A percentile compares a stretch with the other conserved stretches of the same genome.
Conservation (phyloP, 2,888 invertebrate species). For the Hirtodrosophila alboralis region DNA sequence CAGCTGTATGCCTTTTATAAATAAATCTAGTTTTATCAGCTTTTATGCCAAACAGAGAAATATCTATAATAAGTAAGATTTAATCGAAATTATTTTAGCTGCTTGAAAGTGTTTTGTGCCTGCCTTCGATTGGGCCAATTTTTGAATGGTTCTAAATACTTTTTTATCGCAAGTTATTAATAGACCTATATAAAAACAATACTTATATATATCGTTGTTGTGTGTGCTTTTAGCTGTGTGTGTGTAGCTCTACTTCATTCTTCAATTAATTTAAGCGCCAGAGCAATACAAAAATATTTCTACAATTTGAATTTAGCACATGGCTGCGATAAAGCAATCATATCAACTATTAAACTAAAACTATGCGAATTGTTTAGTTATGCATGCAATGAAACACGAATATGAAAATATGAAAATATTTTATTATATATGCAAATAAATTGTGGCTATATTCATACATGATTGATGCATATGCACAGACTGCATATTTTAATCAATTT, state of each 20-base stretch:
- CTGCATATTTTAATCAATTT: constrained; percentile 6
- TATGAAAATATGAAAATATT: constrained; percentile 3
- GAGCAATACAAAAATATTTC: constrained; percentile 27
- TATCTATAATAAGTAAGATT: too few species aligned
- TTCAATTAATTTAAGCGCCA: constrained; percentile 52
- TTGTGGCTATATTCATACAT: constrained; percentile 41
- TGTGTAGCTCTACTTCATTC: constrained; percentile 26
- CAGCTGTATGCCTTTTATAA: neutral
- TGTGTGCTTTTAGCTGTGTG: constrained; percentile 20
- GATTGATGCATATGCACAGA: constrained; percentile 43
- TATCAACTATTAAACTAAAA: neutral
- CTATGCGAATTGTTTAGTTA: constrained; percentile 9
- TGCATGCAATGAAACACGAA: neutral
- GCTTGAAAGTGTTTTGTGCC: neutral
- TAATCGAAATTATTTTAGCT: too few species aligned
- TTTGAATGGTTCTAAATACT: constrained; percentile 2
- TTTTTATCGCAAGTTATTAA: constrained; percentile 12
- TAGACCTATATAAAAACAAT: constrained; percentile 18
- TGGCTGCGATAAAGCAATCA: neutral
- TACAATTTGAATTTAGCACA: constrained; percentile 1
- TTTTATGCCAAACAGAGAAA: neutral
- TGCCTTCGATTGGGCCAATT: neutral
- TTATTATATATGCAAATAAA: constrained; percentile 49
- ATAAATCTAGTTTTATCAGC: constrained; percentile 1
- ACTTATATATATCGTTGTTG: too few species aligned